Evolutionary conservation across 2,888 invertebrate genomes (phyloP), one percentile per base, ranked within the genome.

Genomic region (Nemotelus pantherinus): DNA sequence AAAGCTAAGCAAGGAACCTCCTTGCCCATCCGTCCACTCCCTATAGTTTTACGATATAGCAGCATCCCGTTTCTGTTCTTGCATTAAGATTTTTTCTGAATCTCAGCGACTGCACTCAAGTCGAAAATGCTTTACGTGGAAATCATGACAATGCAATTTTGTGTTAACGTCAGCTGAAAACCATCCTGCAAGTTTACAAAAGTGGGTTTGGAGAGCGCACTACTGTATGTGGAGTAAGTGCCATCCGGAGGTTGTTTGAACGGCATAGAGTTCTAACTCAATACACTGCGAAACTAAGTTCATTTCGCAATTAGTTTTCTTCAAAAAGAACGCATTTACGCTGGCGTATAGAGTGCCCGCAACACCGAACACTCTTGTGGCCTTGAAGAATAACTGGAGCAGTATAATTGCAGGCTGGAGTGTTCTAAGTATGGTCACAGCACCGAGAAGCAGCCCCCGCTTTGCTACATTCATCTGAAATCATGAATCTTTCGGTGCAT

Each of bases 141-240:
- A 76, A 44, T 71, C 78, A 76, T 76, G 77, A 77, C 75, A 77
- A 79, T 79, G 74, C 74, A 79, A 60, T 79, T 79, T 79, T 72
- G 67, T 47, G 79, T 74, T 78, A 78, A 76, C 74, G 78, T 79
- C 77, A 77, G 79, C 79, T 68, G 75, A 77, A 79, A 74, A 76
- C 64, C 44, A 45, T 65, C 65, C 47, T 10, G 10, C 44, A 47
- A 43, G 47, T n/a, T 47, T 39, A 65, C 65, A 65, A 65, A 65
- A 47, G 65, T 65, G 47, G 45, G 65, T 25, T 50, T 5, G 50
- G 47, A 3, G 65, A 10, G 44, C 47, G 47, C 65, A 65, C 7
- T 65, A 25, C 2, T 1, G 10, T 41, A 47, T 47, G 41, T 47
- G 44, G 41, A 65, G 47, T 45, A 65, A 10, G 10, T 45, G 10